phyloP scores from a whole-genome alignment of 2,113 vertebrate genomes.

The Chitala chitala region DNA sequence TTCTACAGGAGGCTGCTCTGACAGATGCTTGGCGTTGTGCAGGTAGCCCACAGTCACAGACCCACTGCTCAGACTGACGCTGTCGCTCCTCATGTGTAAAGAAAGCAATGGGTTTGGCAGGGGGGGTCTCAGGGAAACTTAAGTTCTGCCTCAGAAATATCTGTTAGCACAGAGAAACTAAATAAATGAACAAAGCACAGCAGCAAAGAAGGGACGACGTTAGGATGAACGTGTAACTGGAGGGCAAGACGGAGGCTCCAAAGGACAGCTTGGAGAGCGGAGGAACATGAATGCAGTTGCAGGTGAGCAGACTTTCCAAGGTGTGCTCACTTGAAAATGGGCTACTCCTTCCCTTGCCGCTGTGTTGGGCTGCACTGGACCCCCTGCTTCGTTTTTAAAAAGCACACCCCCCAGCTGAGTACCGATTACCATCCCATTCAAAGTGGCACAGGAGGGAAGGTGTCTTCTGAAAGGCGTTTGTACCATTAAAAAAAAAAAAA shows the following conservation, averaged over 20 bases:
- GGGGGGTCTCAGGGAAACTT: too few relatives aligned
- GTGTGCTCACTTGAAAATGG: neutral
- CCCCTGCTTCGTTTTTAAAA: neutral
- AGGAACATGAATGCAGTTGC: slow-evolving; percentile 25
- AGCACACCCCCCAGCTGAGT: neutral
- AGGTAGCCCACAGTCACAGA: too few relatives aligned
- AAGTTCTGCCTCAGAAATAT: too few relatives aligned
- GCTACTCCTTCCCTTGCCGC: neutral
- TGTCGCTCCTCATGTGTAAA: neutral
- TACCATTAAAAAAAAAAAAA: neutral
- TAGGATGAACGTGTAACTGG: neutral
- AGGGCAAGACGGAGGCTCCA: neutral
- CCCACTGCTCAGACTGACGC: too few relatives aligned
- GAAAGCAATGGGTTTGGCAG: neutral
- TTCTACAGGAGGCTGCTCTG: too few relatives aligned
- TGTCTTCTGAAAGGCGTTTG: neutral
- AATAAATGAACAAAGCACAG: too few relatives aligned
- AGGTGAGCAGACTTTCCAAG: neutral
- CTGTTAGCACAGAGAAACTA: too few relatives aligned
- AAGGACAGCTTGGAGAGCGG: neutral
- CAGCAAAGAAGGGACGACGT: neutral
- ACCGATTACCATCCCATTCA: slow-evolving; percentile 14
- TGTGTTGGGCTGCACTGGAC: neutral
- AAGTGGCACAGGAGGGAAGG: neutral
- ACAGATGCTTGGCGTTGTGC: too few relatives aligned